Percentiles rank a stretch among this genome's conserved stretches.
Evolutionary conservation across 2,888 invertebrate species (phyloP).

Genomic region (Mechanitis mazaeus): DNA sequence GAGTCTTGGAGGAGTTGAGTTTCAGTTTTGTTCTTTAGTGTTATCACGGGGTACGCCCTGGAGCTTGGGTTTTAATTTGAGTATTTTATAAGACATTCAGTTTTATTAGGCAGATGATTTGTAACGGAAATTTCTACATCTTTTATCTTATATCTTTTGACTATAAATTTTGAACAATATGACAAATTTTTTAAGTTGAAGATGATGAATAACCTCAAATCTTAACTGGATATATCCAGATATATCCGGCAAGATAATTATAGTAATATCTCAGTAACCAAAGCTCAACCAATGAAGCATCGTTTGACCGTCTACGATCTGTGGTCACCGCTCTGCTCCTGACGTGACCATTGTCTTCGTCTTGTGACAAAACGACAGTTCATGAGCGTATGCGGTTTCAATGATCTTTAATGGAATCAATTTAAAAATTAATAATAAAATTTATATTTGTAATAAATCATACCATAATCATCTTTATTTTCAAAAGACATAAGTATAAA

Average conservation of each 20-base stretch:
- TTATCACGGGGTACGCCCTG: conserved; percentile 22
- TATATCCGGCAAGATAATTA: not conserved
- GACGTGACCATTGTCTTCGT: conserved; percentile 73
- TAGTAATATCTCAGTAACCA: conserved; percentile 5
- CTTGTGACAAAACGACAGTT: conserved; percentile 37
- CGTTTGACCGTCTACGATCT: conserved; percentile 64
- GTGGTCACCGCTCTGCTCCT: conserved; percentile 68
- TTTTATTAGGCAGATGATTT: conserved; percentile 6
- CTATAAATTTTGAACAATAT: no score
- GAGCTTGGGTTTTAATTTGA: conserved; percentile 20
- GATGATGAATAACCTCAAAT: no score
- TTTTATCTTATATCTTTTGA: not conserved
- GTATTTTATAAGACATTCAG: conserved; percentile 2
- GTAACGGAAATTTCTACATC: not conserved
- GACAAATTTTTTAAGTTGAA: not conserved
- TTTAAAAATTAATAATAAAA: no score
- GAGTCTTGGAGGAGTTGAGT: conserved; percentile 30
- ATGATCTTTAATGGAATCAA: not conserved
- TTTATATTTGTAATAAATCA: no score
- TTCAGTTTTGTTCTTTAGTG: conserved; percentile 27
- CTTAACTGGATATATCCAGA: not conserved
- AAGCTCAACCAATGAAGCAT: conserved; percentile 8
- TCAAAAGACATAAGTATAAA: no score
- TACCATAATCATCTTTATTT: no score
- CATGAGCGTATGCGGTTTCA: conserved; percentile 22